Base-by-base conservation (phyloP, 2,797 vertebrate species). In the Sebastes ruberrimus region DNA sequence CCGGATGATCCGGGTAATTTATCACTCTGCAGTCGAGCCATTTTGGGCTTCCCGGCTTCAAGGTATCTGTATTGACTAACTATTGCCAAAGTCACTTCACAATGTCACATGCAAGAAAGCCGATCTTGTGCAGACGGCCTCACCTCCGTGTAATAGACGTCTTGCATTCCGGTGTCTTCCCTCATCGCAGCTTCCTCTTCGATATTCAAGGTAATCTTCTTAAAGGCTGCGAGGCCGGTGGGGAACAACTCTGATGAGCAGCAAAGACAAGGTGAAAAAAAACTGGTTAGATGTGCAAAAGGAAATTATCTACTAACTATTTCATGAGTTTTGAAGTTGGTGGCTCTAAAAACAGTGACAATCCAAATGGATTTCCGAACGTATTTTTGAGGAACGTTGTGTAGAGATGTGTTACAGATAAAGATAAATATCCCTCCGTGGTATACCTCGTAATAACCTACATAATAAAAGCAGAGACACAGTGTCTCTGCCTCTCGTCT, bases 141-240 rank as follows among this genome's bases (percentile, higher is more conserved):
- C 62, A 99, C 98, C 97, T 99, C 99, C 20, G 96, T 98, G 88
- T 99, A 99, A 88, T 99, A 98, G 2, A 99, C 97, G 53, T 99
- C 99, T 94, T 98, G 98, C 96, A 98, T 98, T 49, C 98, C 99
- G 0, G 96, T 95, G 76, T 99, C 99, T 93, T 99, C 99, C 85
- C 97, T 99, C 98, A 99, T 99, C 59, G 98, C 98, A 2, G 97
- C 97, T 89, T 99, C 99, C 86, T 99, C 99, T 2, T 99, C 98
- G 5, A 98, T 96, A 85, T 99, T 99, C 66, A 96, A 94, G 33
- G 98, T 98, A 74, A 99, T 96, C 92, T 95, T 99, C 94, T 96
- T 98, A 93, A 99, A 99, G 18, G 97, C 96, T 60, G 96, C 82
- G 4, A 98, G 97, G 28, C 99, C 99, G 27, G 92, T 96, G 20